Evolutionary conservation across 2,888 invertebrate species (phyloP), one percentile per base, ranked within the genome.

Genomic region (Embidobia sp.): DNA sequence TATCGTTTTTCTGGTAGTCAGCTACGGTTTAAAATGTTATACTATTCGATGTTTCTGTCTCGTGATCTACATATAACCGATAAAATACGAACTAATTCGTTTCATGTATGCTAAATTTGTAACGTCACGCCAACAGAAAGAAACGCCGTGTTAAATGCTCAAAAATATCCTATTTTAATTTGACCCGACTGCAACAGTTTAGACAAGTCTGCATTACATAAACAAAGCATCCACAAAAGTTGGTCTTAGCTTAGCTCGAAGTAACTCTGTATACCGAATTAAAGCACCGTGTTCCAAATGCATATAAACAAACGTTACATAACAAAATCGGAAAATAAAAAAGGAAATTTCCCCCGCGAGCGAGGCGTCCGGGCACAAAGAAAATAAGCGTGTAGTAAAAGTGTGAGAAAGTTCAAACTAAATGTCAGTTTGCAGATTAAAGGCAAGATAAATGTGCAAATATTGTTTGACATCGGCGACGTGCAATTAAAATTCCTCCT

Each of bases 331-430:
- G 16, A 40, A 67, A 44, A 51, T 31, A 49, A 48, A 70, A 48
- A 53, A 27, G 15, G 37, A 57, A 57, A 57, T 53, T 64, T 55
- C 18, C 27, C 35, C 64, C 42, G 31, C 11, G 18, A 61, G 53
- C 48, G 46, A 64, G 26, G 37, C 29, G 19, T 31, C n/a, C 15
- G 8, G n/a, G 33, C 15, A 72, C 61, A 63, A 72, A 63, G 72
- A 63, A 72, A 63, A 63, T 72, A 48, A 48, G 6, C 61, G 33
- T 35, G 53, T 35, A 44, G 57, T 64, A 73, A 73, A 57, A 73
- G 73, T 64, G 72, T 73, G 72, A 73, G 72, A 73, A 73, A 63
- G 72, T 73, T 63, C 72, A 64, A 55, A 48, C 42, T 46, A 64
- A 73, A 73, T 64, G 72, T 57, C 72, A 64, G 72, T 53, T 57